Conservation (phyloP, 2,888 invertebrate species). For the Andrena minutula region DNA sequence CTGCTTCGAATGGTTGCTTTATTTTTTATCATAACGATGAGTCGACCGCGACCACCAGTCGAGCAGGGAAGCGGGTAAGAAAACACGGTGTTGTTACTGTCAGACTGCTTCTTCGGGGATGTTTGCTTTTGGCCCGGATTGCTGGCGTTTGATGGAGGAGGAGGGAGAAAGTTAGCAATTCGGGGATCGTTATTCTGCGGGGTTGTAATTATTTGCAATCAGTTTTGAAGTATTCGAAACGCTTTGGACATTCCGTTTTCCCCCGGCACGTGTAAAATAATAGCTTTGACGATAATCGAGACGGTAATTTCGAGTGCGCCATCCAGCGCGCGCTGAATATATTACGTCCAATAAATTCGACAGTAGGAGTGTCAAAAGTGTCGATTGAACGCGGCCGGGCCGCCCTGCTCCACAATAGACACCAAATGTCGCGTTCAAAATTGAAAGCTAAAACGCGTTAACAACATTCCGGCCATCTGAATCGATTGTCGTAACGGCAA, state of each 20-base stretch:
- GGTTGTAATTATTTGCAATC: not conserved
- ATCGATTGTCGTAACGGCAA: conserved; percentile 56
- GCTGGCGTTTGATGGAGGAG: conserved; percentile 28
- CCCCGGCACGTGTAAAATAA: not conserved
- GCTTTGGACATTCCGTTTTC: not conserved
- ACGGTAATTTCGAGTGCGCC: conserved; percentile 20
- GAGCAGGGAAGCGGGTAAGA: conserved; percentile 17
- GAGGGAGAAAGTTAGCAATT: conserved; percentile 20
- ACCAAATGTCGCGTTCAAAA: conserved; percentile 62
- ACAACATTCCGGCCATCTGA: conserved; percentile 60
- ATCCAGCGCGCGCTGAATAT: conserved; percentile 25
- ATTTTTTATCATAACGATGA: conserved; percentile 56
- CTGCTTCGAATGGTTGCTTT: conserved; percentile 34
- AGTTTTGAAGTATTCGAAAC: not conserved
- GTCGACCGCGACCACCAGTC: conserved; percentile 29
- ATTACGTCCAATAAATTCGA: conserved; percentile 50
- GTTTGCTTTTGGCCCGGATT: conserved; percentile 32
- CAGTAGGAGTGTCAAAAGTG: conserved; percentile 49
- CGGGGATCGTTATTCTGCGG: not conserved
- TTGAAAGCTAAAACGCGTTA: conserved; percentile 63
- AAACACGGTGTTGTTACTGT: conserved; percentile 26
- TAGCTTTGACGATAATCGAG: conserved; percentile 32
- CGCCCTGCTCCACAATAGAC: conserved; percentile 53
- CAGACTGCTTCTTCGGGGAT: conserved; percentile 32
- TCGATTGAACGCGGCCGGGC: conserved; percentile 43